A percentile compares a stretch with the other conserved stretches of the same genome.
These are phyloP conservation scores for Triplophysa tibetana DNA, from an alignment of 2,113 vertebrate species.

Conservation along the genomic window DNA sequence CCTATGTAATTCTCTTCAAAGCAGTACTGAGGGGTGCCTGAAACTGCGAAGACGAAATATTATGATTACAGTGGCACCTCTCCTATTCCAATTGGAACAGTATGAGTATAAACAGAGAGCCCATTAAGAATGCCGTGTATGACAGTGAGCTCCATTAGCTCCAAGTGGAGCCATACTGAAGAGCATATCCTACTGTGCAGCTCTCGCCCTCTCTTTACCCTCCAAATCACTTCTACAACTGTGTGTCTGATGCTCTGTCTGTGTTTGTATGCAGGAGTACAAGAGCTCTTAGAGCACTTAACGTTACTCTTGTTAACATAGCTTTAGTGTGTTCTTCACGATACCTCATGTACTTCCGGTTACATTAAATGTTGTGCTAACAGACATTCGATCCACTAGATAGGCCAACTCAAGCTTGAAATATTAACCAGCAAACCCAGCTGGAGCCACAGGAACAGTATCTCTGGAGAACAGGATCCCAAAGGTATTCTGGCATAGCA, in stretches of 20 bases:
- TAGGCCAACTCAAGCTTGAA: not conserved
- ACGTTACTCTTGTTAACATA: slow-evolving; percentile 1
- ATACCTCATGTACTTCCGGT: not conserved
- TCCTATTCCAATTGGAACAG: not conserved
- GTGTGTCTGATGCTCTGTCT: not conserved
- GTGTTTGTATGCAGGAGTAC: slow-evolving; percentile 11
- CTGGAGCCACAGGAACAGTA: not conserved
- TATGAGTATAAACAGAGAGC: slow-evolving; percentile 28
- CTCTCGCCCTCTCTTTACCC: slow-evolving; percentile 23
- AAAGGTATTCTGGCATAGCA: not conserved
- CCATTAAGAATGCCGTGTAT: slow-evolving; percentile 6
- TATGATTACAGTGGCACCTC: slow-evolving; percentile 27
- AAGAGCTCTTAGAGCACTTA: slow-evolving; percentile 15
- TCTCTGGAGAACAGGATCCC: not conserved
- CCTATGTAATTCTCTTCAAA: slow-evolving; percentile 7
- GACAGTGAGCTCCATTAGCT: slow-evolving; percentile 28
- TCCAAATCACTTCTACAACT: slow-evolving; percentile 4
- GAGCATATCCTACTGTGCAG: slow-evolving; percentile 7
- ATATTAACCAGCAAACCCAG: not conserved
- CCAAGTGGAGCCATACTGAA: slow-evolving; percentile 19
- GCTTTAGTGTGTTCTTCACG: not conserved
- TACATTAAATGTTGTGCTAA: not conserved
- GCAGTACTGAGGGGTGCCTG: not conserved
- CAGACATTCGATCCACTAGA: not conserved
- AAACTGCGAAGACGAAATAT: slow-evolving; percentile 40